Evolutionary conservation across 2,888 invertebrate genomes (phyloP).

Genomic region (Ashinkailepas kermadecensis): DNA sequence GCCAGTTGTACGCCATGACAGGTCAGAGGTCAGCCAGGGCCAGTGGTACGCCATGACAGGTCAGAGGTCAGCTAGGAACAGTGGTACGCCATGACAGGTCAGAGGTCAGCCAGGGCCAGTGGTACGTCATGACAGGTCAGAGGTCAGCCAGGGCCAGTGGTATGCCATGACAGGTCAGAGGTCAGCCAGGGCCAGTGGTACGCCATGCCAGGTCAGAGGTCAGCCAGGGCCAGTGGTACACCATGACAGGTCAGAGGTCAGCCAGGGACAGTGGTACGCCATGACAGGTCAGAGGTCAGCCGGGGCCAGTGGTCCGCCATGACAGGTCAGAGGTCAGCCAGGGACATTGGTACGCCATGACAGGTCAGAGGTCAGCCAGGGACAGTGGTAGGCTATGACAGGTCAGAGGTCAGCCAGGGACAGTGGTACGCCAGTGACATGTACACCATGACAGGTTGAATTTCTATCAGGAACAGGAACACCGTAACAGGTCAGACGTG

Average conservation of each 20-base stretch:
- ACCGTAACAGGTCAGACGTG: too few species aligned
- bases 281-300: background rate
- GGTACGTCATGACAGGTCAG: background rate
- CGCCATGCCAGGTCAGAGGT: background rate
- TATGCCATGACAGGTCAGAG: background rate
- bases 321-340: conserved; percentile 50
- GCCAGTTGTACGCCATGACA: background rate
- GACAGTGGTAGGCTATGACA: background rate
- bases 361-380: conserved; percentile 40
- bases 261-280: background rate
- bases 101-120: background rate
- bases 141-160: background rate
- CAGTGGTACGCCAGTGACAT: background rate
- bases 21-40: background rate
- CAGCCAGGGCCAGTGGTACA: background rate
- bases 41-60: background rate
- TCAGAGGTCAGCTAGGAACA: background rate
- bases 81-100: background rate
- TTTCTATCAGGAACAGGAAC: too few species aligned
- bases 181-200: background rate
- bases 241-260: background rate
- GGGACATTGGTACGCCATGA: conserved; percentile 89
- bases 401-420: background rate
- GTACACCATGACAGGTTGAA: too few species aligned
- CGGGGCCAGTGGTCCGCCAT: background rate